phyloP scores from a whole-genome alignment of 1,140 invertebrate species.

The Ceratina australensis region DNA sequence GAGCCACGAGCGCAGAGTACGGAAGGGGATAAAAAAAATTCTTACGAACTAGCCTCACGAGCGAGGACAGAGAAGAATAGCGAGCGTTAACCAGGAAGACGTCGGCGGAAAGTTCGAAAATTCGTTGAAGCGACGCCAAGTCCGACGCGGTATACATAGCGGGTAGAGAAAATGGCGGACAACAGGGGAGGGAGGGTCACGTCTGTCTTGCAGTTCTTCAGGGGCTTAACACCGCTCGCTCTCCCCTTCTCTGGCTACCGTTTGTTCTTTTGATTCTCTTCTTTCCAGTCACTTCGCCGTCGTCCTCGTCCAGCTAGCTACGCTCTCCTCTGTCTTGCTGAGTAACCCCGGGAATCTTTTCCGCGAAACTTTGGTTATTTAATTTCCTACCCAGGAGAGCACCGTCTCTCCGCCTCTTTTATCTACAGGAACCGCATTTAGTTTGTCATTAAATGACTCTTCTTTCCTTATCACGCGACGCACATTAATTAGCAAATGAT shows the following conservation, averaged over 20 bases:
- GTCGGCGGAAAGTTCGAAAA: constrained; percentile 68
- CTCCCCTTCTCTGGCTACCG: constrained; percentile 36
- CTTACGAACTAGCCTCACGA: constrained; percentile 47
- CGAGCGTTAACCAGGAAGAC: constrained; percentile 46
- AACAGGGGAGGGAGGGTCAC: constrained; percentile 56
- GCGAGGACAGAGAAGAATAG: constrained; percentile 52
- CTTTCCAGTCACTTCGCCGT: constrained; percentile 65
- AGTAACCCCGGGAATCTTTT: constrained; percentile 58
- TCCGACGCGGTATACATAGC: constrained; percentile 60
- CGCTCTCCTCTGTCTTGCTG: constrained; percentile 31
- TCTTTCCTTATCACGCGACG: constrained; percentile 39
- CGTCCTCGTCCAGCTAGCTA: constrained; percentile 45
- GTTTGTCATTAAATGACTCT: constrained; percentile 1
- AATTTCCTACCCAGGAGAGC: constrained; percentile 62
- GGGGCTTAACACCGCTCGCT: constrained; percentile 26
- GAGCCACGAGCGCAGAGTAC: not conserved
- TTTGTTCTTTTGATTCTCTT: constrained; percentile 73
- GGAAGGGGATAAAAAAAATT: constrained; percentile 53
- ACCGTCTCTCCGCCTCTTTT: not conserved
- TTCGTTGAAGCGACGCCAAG: constrained; percentile 72
- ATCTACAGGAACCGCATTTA: constrained; percentile 17
- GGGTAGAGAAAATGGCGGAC: constrained; percentile 63
- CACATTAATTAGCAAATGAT: not conserved
- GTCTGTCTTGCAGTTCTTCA: constrained; percentile 71
- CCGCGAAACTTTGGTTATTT: constrained; percentile 71